Evolutionary conservation across 2,888 invertebrate genomes (phyloP).

Genomic region (Cephus sareptanus): DNA sequence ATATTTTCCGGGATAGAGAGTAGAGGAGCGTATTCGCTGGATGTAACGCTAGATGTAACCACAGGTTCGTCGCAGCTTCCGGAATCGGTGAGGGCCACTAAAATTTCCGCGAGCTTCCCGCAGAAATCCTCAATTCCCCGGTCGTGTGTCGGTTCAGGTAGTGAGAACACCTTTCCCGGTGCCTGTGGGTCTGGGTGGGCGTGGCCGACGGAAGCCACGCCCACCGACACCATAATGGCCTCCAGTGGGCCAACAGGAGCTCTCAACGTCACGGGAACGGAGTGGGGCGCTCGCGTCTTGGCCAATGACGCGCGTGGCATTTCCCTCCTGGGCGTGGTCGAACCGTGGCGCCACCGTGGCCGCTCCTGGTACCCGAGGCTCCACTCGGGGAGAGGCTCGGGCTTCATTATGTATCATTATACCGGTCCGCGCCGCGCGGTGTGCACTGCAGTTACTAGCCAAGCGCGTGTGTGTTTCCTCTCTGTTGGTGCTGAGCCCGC

Average conservation of each 20-base stretch:
- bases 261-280: conserved; percentile 31
- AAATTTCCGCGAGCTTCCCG: conserved; percentile 32
- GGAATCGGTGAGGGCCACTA: conserved; percentile 28
- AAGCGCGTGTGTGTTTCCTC: conserved; percentile 60
- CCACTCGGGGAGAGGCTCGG: conserved; percentile 63
- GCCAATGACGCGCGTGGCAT: conserved; percentile 43
- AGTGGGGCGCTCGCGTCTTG: conserved; percentile 35
- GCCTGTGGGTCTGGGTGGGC: conserved; percentile 19
- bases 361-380: conserved; percentile 39
- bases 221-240: conserved; percentile 60
- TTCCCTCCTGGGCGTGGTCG: conserved; percentile 42
- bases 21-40: conserved; percentile 3
- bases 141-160: conserved; percentile 32
- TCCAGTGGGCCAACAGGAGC: conserved; percentile 44
- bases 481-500: conserved; percentile 21
- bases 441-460: conserved; percentile 63
- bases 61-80: conserved; percentile 33
- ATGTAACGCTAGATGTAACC: conserved; percentile 19
- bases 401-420: conserved; percentile 67
- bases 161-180: conserved; percentile 14
- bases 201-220: conserved; percentile 3
- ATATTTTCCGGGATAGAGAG: background rate
- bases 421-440: conserved; percentile 66
- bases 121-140: conserved; percentile 34
- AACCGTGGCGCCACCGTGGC: conserved; percentile 53